phyloP scores from a whole-genome alignment of 2,113 vertebrate species.

The Ginglymostoma cirratum region DNA sequence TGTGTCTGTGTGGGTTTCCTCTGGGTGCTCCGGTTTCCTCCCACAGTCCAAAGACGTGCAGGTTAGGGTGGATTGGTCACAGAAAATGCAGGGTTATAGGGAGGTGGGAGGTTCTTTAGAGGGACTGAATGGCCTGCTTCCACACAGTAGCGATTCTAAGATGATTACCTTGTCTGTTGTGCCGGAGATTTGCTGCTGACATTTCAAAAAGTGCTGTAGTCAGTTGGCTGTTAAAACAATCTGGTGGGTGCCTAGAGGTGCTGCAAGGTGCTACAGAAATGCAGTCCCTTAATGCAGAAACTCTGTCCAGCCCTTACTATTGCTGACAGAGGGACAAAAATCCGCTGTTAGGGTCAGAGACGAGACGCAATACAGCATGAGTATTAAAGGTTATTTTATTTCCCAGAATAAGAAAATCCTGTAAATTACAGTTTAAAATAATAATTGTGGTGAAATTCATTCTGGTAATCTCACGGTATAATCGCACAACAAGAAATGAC shows the following conservation, averaged over 20 bases:
- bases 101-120: too few species aligned
- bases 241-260: neutral
- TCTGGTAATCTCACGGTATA: neutral
- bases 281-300: neutral
- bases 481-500: neutral
- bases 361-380: neutral
- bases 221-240: too few species aligned
- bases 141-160: too few species aligned
- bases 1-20: too few species aligned
- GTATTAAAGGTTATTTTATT: neutral
- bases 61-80: too few species aligned
- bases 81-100: too few species aligned
- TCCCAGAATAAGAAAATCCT: neutral
- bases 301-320: too few species aligned
- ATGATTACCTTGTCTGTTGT: neutral
- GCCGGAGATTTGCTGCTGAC: neutral
- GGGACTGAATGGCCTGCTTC: too few species aligned
- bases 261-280: too few species aligned
- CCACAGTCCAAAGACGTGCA: too few species aligned
- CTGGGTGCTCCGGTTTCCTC: too few species aligned
- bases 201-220: neutral
- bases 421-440: neutral
- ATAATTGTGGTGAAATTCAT: neutral
- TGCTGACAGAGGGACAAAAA: neutral
- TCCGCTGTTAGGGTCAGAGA: neutral